These are phyloP conservation scores for Drosophila borealis DNA, from an alignment of 2,888 invertebrate species.

Conservation along the genomic window DNA sequence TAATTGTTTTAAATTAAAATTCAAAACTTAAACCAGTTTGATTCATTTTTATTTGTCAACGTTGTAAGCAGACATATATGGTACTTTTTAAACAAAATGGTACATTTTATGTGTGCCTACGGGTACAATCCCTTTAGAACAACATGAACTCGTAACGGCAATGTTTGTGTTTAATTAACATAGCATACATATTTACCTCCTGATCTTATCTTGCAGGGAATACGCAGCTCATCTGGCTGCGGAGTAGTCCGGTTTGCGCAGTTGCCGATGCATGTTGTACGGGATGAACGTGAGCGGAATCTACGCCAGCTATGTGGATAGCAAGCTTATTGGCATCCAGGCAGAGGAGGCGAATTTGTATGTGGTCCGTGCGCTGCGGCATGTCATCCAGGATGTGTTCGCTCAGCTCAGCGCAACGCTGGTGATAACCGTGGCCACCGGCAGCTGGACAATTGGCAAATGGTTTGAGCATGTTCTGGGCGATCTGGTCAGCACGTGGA, in stretches of 20 bases:
- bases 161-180: constrained; percentile 34
- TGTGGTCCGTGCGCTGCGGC: constrained; percentile 50
- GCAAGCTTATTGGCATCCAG: constrained; percentile 53
- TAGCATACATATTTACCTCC: constrained; percentile 3
- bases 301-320: constrained; percentile 44
- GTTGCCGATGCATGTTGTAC: neutral
- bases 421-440: constrained; percentile 48
- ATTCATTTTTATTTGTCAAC: too few species aligned
- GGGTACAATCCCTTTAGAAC: neutral
- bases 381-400: constrained; percentile 58
- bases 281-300: constrained; percentile 41
- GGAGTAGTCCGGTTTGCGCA: neutral
- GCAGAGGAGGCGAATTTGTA: constrained; percentile 45
- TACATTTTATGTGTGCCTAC: neutral
- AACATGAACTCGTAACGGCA: neutral
- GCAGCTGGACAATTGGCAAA: neutral
- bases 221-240: neutral
- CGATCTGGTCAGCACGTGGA: constrained; percentile 44
- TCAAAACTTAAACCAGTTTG: too few species aligned
- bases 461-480: constrained; percentile 60
- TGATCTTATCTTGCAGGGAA: constrained; percentile 1
- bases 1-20: too few species aligned
- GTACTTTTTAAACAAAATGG: neutral
- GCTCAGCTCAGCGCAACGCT: constrained; percentile 52
- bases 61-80: too few species aligned